Evolutionary conservation across 2,888 invertebrate species (phyloP).

Genomic region (Therioaphis trifolii): DNA sequence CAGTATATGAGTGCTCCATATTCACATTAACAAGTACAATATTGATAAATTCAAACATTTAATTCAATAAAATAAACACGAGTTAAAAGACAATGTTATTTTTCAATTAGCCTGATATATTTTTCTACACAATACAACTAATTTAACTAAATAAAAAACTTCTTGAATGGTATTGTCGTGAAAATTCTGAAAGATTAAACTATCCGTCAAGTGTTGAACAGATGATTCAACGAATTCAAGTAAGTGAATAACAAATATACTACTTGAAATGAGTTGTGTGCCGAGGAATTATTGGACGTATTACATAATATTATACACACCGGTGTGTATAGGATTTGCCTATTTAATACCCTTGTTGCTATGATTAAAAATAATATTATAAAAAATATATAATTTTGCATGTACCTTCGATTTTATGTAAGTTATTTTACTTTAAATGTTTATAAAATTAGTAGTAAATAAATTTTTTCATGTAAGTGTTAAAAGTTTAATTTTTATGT

Average conservation of each 20-base stretch:
- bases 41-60: neutral
- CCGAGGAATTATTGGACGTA: too few relatives aligned
- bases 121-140: slow-evolving; percentile 94
- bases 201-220: slow-evolving; percentile 82
- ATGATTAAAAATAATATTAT: too few relatives aligned
- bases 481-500: too few relatives aligned
- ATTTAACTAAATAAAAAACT: slow-evolving; percentile 97
- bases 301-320: neutral
- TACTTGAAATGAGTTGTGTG: neutral
- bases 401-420: too few relatives aligned
- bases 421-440: too few relatives aligned
- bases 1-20: slow-evolving; percentile 96
- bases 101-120: slow-evolving; percentile 84
- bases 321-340: slow-evolving; percentile 34
- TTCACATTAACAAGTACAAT: slow-evolving; percentile 76
- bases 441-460: too few relatives aligned
- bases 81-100: neutral
- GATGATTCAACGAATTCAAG: slow-evolving; percentile 78
- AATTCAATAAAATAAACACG: neutral
- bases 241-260: slow-evolving; percentile 55
- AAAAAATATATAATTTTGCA: too few relatives aligned
- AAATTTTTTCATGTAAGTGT: too few relatives aligned
- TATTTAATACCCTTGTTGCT: slow-evolving; percentile 32
- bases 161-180: slow-evolving; percentile 97
- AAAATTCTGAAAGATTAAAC: slow-evolving; percentile 94